Percentiles rank a stretch among this genome's conserved stretches.
Evolutionary conservation across 2,797 vertebrate genomes (phyloP).

Genomic region (Gobionotothen gibberifrons): DNA sequence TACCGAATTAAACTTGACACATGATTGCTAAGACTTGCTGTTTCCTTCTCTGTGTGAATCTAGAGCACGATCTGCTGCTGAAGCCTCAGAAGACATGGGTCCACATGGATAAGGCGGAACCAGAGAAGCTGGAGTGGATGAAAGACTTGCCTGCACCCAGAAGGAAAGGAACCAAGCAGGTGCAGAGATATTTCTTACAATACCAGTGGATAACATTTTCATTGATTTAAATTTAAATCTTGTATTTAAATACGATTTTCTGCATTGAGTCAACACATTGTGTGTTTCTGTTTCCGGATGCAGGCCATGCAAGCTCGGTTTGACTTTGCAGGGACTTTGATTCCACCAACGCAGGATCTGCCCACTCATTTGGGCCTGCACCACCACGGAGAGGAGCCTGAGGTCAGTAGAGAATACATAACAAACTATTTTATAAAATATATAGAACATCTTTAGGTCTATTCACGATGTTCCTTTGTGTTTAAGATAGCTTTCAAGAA

Average conservation of each 20-base stretch:
- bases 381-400: slow-evolving; percentile 97
- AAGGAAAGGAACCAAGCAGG: slow-evolving; percentile 89
- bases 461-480: not conserved
- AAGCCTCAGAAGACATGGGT: slow-evolving; percentile 92
- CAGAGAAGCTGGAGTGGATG: slow-evolving; percentile 97
- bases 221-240: not conserved
- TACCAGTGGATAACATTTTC: not conserved
- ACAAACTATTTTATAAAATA: not conserved
- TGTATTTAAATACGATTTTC: not conserved
- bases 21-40: not conserved
- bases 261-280: not conserved
- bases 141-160: slow-evolving; percentile 88
- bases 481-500: not conserved
- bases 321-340: slow-evolving; percentile 90
- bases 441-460: not conserved
- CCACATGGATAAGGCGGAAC: slow-evolving; percentile 94
- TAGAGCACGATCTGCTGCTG: slow-evolving; percentile 86
- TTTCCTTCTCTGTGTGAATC: slow-evolving; percentile 4
- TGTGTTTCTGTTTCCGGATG: slow-evolving; percentile 32
- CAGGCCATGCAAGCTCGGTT: slow-evolving; percentile 98
- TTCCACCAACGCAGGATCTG: slow-evolving; percentile 89
- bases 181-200: slow-evolving; percentile 42
- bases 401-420: slow-evolving; percentile 81
- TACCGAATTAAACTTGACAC: not conserved
- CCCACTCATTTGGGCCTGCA: slow-evolving; percentile 96